phyloP scores from a whole-genome alignment of 2,888 invertebrate genomes.

The Clistopyga incitator region DNA sequence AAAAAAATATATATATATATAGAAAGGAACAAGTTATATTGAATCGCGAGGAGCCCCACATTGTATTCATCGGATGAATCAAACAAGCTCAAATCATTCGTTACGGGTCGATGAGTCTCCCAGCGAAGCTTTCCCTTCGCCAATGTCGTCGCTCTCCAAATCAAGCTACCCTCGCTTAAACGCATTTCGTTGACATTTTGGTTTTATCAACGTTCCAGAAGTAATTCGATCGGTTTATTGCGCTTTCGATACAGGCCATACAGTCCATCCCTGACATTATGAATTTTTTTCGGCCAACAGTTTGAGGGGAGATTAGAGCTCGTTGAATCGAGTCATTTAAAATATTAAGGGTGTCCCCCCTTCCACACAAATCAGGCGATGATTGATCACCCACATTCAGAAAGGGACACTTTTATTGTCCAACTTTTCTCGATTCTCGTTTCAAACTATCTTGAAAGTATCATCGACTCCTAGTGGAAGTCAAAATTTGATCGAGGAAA shows the following conservation, averaged over 20 bases:
- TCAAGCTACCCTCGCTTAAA: neutral
- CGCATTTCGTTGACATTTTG: constrained; percentile 10
- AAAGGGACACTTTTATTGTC: too few species aligned
- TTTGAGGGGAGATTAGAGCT: neutral
- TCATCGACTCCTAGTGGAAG: too few species aligned
- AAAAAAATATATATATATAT: constrained; percentile 28
- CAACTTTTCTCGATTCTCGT: too few species aligned
- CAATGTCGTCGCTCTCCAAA: constrained; percentile 6
- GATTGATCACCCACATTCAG: too few species aligned
- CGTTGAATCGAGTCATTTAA: neutral
- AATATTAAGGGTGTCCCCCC: neutral
- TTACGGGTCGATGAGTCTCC: constrained; percentile 62
- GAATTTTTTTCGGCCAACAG: neutral
- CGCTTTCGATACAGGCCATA: neutral
- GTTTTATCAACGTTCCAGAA: constrained; percentile 20
- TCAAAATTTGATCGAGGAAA: too few species aligned
- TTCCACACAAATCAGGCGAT: neutral
- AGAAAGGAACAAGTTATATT: constrained; percentile 41
- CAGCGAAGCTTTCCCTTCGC: constrained; percentile 15
- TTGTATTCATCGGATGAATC: constrained; percentile 64
- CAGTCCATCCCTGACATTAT: neutral
- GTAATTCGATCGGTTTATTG: constrained; percentile 31
- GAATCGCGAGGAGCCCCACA: constrained; percentile 48
- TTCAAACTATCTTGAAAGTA: too few species aligned
- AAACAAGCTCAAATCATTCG: constrained; percentile 64